Conservation (phyloP, 2,113 vertebrate species). For the Notarius lentiginosus region DNA sequence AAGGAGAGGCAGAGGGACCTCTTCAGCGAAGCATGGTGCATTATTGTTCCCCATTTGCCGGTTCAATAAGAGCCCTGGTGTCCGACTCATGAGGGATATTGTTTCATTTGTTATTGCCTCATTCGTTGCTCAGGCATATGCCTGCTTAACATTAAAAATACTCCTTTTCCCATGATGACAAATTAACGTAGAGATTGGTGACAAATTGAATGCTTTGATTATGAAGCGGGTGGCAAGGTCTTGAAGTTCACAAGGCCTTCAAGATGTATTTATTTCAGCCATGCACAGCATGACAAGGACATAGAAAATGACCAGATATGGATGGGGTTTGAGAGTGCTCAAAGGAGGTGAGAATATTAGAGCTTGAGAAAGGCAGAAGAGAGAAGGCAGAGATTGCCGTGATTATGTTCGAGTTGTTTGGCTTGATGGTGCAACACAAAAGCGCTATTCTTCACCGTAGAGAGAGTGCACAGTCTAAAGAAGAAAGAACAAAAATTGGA, state of each 20-base stretch:
- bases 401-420: slow-evolving; percentile 29
- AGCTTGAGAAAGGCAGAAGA: slow-evolving; percentile 14
- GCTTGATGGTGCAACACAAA: slow-evolving; percentile 36
- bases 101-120: slow-evolving; percentile 40
- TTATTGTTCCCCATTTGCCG: slow-evolving; percentile 44
- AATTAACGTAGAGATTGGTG: slow-evolving; percentile 6
- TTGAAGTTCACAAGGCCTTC: background rate
- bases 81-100: slow-evolving; percentile 30
- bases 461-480: slow-evolving; percentile 17
- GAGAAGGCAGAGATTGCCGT: slow-evolving; percentile 15
- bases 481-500: background rate
- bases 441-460: slow-evolving; percentile 5
- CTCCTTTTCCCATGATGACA: slow-evolving; percentile 10
- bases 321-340: background rate
- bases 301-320: background rate
- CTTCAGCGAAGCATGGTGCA: slow-evolving; percentile 38
- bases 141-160: slow-evolving; percentile 29
- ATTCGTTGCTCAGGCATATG: slow-evolving; percentile 30
- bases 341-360: slow-evolving; percentile 28
- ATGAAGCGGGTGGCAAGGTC: background rate
- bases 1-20: slow-evolving; percentile 15
- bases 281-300: background rate
- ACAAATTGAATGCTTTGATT: background rate
- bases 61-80: slow-evolving; percentile 42
- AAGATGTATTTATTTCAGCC: background rate